These are phyloP conservation scores for Rhodophaea formosa DNA, from an alignment of 2,888 invertebrate genomes.

Conservation along the genomic window DNA sequence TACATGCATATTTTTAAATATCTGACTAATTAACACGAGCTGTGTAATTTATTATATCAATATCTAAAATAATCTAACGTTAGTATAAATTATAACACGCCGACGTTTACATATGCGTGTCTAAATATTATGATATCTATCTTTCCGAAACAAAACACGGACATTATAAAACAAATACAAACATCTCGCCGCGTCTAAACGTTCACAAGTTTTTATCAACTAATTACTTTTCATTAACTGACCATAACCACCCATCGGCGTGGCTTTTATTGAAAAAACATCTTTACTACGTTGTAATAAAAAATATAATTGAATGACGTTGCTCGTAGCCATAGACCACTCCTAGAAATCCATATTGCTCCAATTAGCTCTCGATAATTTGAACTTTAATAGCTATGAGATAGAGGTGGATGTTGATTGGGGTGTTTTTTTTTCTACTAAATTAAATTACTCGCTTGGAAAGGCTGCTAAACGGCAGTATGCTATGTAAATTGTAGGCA, in stretches of 20 bases:
- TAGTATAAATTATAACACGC: conserved; percentile 17
- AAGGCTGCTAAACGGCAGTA: conserved; percentile 12
- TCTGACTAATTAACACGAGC: not conserved
- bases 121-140: conserved; percentile 24
- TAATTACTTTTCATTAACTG: conserved; percentile 30
- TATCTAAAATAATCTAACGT: conserved; percentile 16
- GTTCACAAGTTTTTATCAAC: conserved; percentile 25
- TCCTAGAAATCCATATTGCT: conserved; percentile 30
- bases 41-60: not conserved
- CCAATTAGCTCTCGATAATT: conserved; percentile 15
- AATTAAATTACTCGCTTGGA: conserved; percentile 28
- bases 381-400: conserved; percentile 1
- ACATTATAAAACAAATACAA: conserved; percentile 26
- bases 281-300: conserved; percentile 8
- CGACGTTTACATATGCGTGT: conserved; percentile 21
- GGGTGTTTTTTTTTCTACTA: conserved; percentile 23
- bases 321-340: conserved; percentile 24
- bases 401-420: conserved; percentile 16
- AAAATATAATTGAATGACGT: conserved; percentile 10
- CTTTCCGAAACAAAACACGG: conserved; percentile 21
- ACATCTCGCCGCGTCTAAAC: conserved; percentile 27
- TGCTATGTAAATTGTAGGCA: conserved; percentile 14
- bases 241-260: conserved; percentile 30
- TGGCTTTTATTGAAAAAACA: not conserved
- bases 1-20: not conserved